Evolutionary conservation across 2,888 invertebrate species (phyloP), one percentile per base, ranked within the genome.

Genomic region (Cerastis rubricosa): DNA sequence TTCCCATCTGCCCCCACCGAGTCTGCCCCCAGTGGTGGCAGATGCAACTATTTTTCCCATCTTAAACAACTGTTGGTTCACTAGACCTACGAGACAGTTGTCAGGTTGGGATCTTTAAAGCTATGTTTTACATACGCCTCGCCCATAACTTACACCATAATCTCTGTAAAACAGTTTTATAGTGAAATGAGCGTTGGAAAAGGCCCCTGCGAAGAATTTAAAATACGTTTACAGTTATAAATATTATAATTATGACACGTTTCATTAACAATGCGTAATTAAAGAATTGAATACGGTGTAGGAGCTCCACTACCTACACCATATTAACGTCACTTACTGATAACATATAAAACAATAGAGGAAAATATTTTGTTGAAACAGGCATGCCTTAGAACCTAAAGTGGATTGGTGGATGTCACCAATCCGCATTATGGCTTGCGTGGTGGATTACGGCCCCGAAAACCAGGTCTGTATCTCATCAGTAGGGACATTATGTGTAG

Each of bases 71-170:
- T 35, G 35, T 1, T 35, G 35, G 35, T 35, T 35, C 1, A 61
- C 22, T 11, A 35, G 0, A 22, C 40, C 22, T 40, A 1, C 12
- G 5, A 7, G n/a, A 22, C n/a, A 63, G 7, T 63, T n/a, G 7
- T 59, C 17, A 17, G 29, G 3, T 17, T 4, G 17, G 14, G 1
- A 17, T 59, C 2, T 59, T 59, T 59, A 8, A 43, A 69, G 4
- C 12, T 22, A 22, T 0, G 9, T 25, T 64, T 43, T 7, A n/a
- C n/a, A n/a, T 25, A n/a, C 12, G 29, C 29, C 19, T 49, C 49
- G 51, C 64, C 0, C 6, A 5, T 84, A 11, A 84, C 59, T 68
- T 84, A 59, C 25, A 47, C 68, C 68, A 47, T 35, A 22, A 59
- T 35, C 25, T 57, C 17, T 65, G 2, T 71, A 47, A 78, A 68